phyloP scores from a whole-genome alignment of 2,797 vertebrate species.

The Enteromius mattozi region DNA sequence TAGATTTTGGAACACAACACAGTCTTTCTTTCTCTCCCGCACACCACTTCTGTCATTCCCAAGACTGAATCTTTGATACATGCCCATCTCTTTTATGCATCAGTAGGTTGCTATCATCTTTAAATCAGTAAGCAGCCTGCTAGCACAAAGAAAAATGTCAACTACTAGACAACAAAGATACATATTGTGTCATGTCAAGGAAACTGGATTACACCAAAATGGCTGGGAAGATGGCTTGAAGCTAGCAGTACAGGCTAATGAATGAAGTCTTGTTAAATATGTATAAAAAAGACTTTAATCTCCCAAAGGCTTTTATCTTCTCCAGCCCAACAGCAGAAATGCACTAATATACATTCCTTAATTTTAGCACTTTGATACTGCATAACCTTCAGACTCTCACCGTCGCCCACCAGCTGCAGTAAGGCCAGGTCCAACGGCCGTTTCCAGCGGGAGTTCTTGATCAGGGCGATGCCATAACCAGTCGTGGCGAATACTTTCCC shows the following conservation, averaged over 20 bases:
- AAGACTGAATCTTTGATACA: conserved; percentile 32
- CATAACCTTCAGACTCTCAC: conserved; percentile 72
- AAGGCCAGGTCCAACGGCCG: conserved; percentile 91
- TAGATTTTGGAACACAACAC: not conserved
- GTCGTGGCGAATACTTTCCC: conserved; percentile 96
- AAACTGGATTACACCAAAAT: conserved; percentile 24
- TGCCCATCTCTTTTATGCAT: conserved; percentile 38
- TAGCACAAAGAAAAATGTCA: conserved; percentile 41
- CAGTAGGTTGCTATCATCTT: conserved; percentile 27
- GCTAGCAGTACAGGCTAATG: conserved; percentile 22
- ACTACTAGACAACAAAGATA: conserved; percentile 33
- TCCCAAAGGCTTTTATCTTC: conserved; percentile 43
- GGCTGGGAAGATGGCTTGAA: conserved; percentile 7
- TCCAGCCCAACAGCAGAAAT: conserved; percentile 54
- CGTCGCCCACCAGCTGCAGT: conserved; percentile 92
- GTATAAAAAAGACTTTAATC: conserved; percentile 37
- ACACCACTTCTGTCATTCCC: conserved; percentile 10
- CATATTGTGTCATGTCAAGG: conserved; percentile 21
- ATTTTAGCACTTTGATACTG: conserved; percentile 33
- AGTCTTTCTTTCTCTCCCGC: not conserved
- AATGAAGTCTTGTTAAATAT: conserved; percentile 44
- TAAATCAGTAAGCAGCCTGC: conserved; percentile 43
- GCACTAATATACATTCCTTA: conserved; percentile 56
- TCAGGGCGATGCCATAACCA: conserved; percentile 92
- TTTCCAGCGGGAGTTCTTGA: conserved; percentile 95